These are phyloP conservation scores for Lathamus discolor DNA, from an alignment of 2,113 vertebrate species.

Conservation along the genomic window DNA sequence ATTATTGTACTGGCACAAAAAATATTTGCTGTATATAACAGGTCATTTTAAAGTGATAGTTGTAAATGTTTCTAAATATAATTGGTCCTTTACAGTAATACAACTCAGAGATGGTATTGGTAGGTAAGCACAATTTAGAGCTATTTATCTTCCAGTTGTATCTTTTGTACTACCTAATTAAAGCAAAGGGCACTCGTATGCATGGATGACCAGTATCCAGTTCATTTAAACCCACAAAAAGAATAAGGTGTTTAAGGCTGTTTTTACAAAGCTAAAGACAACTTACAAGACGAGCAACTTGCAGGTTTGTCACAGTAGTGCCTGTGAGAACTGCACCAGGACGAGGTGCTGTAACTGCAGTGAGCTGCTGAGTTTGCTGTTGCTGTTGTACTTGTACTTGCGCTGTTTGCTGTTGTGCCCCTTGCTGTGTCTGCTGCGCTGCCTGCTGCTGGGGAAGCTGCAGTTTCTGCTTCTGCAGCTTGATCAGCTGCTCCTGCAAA, in stretches of 20 bases:
- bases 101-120: neutral
- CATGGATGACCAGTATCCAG: neutral
- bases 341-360: conserved; percentile 84
- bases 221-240: neutral
- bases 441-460: conserved; percentile 85
- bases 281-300: conserved; percentile 91
- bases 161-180: neutral
- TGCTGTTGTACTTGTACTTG: conserved; percentile 82
- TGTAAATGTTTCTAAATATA: neutral
- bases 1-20: conserved; percentile 31
- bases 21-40: neutral
- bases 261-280: neutral
- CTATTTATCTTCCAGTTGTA: neutral
- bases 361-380: conserved; percentile 86
- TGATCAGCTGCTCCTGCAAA: conserved; percentile 84
- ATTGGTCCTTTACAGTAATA: neutral
- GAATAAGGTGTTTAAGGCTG: neutral
- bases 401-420: conserved; percentile 73
- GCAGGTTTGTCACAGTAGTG: conserved; percentile 85
- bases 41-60: neutral
- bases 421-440: conserved; percentile 67
- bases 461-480: conserved; percentile 83
- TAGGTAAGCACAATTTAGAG: neutral
- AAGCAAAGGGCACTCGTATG: neutral
- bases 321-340: conserved; percentile 85